Conservation (phyloP, 2,888 invertebrate species). For the Troglohyphantes excavatus region DNA sequence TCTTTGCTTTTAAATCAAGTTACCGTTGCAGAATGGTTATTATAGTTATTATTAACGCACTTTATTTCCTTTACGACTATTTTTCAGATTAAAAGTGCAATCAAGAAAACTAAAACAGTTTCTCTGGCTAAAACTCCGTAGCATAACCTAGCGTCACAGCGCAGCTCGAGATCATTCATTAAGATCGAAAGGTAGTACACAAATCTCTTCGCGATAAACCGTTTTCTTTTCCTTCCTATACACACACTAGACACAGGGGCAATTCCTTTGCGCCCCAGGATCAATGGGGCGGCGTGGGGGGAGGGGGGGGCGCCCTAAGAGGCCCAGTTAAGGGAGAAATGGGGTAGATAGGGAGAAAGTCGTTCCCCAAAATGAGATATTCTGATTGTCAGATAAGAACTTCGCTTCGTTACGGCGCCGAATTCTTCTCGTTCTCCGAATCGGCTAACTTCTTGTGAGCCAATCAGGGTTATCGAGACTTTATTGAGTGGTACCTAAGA, state of each 20-base stretch:
- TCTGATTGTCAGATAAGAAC: constrained; percentile 76
- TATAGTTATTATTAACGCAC: too few species aligned
- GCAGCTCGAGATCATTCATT: constrained; percentile 65
- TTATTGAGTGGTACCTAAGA: constrained; percentile 72
- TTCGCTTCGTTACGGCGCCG: constrained; percentile 69
- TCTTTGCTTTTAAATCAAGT: too few species aligned
- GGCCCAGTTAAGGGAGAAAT: constrained; percentile 72
- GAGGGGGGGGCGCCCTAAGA: constrained; percentile 27
- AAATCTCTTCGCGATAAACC: constrained; percentile 28
- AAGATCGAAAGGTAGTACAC: constrained; percentile 56
- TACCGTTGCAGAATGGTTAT: too few species aligned
- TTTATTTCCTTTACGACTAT: background rate
- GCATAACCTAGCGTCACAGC: constrained; percentile 21
- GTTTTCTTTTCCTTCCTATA: constrained; percentile 32
- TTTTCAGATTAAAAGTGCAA: background rate
- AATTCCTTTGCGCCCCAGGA: constrained; percentile 34
- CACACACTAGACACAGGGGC: constrained; percentile 17
- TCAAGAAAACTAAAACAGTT: background rate
- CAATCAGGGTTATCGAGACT: constrained; percentile 74
- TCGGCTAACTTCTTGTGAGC: constrained; percentile 72
- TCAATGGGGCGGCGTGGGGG: constrained; percentile 57
- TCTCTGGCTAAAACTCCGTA: constrained; percentile 20
- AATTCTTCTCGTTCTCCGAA: constrained; percentile 70
- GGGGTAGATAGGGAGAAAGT: constrained; percentile 72
- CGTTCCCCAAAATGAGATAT: constrained; percentile 74